Evolutionary conservation across 2,797 vertebrate genomes (phyloP).

Genomic region (Hybognathus amarus): DNA sequence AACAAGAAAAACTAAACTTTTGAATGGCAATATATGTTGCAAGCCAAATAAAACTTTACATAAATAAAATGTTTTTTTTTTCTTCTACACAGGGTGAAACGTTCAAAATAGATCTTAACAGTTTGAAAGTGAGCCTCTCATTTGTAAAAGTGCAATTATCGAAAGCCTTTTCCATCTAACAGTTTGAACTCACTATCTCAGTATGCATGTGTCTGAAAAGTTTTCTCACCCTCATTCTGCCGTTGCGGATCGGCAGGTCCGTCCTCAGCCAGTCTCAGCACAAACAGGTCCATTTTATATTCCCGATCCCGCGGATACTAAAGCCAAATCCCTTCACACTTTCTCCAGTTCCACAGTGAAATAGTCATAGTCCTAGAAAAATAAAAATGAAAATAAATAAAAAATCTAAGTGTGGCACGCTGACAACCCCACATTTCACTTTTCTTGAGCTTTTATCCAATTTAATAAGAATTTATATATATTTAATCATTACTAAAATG

Average conservation of each 20-base stretch:
- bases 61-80: background rate
- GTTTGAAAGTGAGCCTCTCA: background rate
- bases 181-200: background rate
- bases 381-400: background rate
- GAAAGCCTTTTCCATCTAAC: background rate
- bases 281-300: slow-evolving; percentile 99
- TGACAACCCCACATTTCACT: background rate
- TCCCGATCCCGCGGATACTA: slow-evolving; percentile 98
- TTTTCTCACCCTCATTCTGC: slow-evolving; percentile 94
- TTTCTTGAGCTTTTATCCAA: slow-evolving; percentile 1
- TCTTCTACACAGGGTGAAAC: background rate
- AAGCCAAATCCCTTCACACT: slow-evolving; percentile 98
- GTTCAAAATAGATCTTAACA: background rate
- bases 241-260: slow-evolving; percentile 97
- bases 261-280: slow-evolving; percentile 94
- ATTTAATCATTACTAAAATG: background rate
- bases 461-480: background rate
- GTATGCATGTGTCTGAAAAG: background rate
- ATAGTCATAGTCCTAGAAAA: slow-evolving; percentile 94
- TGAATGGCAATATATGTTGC: background rate
- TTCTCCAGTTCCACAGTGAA: slow-evolving; percentile 99
- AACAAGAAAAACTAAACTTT: background rate
- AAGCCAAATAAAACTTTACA: background rate
- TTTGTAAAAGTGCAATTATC: background rate
- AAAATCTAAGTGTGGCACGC: background rate